Conservation (phyloP, 2,797 vertebrate genomes). For the Margarornis squamiger region DNA sequence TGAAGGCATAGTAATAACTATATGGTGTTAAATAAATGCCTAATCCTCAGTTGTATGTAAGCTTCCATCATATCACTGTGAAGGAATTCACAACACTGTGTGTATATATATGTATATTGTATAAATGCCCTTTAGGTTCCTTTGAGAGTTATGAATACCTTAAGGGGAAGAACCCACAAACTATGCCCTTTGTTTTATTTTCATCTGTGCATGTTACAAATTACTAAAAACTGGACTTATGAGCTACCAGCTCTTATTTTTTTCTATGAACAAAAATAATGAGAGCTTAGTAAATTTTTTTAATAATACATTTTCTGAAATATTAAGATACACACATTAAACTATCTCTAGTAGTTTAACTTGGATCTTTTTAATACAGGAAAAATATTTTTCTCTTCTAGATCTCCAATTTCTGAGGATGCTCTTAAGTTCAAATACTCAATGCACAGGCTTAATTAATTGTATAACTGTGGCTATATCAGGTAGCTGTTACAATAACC, state of each 20-base stretch:
- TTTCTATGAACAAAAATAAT: not conserved
- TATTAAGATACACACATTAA: no score
- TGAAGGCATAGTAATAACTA: not conserved
- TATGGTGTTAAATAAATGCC: not conserved
- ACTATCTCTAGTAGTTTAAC: no score
- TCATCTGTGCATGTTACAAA: not conserved
- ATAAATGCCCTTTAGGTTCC: not conserved
- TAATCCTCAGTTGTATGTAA: not conserved
- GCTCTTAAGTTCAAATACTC: rapidly evolving
- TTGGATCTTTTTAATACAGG: not conserved
- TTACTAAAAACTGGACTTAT: not conserved
- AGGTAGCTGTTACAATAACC: not conserved
- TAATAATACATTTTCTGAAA: not conserved
- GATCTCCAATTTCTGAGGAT: not conserved
- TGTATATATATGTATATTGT: not conserved
- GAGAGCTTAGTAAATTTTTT: not conserved
- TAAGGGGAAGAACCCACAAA: not conserved
- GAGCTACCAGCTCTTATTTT: not conserved
- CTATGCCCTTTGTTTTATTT: not conserved
- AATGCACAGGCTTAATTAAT: not conserved
- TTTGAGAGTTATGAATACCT: not conserved
- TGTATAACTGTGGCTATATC: no score
- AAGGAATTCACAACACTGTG: not conserved
- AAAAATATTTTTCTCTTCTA: not conserved
- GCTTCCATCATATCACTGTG: not conserved